phyloP scores from a whole-genome alignment of 2,888 invertebrate genomes.

The Myopa tessellatipennis region DNA sequence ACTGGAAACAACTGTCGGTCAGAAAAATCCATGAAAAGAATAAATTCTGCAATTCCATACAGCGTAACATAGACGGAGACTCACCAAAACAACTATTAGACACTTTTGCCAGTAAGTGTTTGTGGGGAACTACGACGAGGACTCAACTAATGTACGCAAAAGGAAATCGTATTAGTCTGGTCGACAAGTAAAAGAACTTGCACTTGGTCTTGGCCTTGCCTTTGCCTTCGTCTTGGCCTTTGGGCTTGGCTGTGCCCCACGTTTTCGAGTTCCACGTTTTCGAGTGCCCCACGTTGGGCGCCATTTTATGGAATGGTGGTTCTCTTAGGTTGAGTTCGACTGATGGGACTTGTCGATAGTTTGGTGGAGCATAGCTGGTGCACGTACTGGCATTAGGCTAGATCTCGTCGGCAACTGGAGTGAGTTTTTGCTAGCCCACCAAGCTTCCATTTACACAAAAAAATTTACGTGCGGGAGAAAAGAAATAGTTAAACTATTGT shows the following conservation, averaged over 20 bases:
- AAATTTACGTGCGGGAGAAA: neutral
- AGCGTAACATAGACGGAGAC: neutral
- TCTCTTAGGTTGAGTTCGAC: neutral
- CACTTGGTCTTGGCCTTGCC: no score
- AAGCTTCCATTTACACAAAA: neutral
- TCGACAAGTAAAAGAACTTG: no score
- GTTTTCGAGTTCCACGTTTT: no score
- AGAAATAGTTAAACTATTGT: neutral
- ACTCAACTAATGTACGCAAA: neutral
- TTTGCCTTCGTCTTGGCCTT: no score
- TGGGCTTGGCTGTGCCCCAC: no score
- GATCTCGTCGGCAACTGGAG: neutral
- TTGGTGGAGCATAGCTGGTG: neutral
- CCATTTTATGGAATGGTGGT: neutral
- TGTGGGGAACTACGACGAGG: constrained; percentile 1
- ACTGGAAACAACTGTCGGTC: constrained; percentile 3
- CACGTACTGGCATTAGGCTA: neutral
- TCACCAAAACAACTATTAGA: neutral
- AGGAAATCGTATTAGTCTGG: neutral
- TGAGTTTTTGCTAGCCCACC: neutral
- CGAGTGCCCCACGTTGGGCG: constrained; percentile 5
- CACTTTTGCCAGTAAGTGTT: constrained; percentile 19
- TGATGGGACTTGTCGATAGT: neutral
- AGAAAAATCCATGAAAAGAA: constrained; percentile 10
- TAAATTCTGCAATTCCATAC: constrained; percentile 19